Evolutionary conservation across 1,140 invertebrate species (phyloP).

Genomic region (Forficula auricularia): DNA sequence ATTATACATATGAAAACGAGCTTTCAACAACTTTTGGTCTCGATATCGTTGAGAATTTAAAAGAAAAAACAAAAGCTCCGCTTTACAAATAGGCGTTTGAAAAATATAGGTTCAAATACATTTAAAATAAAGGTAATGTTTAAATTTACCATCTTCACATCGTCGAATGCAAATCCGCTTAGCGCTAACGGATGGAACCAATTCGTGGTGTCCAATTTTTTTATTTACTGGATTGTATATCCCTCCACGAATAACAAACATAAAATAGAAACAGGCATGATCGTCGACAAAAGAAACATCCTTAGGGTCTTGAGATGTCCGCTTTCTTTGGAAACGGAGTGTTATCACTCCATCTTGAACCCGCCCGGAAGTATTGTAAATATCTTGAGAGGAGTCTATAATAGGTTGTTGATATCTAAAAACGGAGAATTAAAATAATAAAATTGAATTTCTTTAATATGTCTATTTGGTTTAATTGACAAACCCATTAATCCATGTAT

Average conservation of each 20-base stretch:
- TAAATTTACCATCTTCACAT: constrained; percentile 53
- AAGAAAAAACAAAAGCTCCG: too few species aligned
- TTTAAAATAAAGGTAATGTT: too few species aligned
- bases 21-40: too few species aligned
- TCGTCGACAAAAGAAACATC: constrained; percentile 70
- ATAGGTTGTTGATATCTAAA: constrained; percentile 29
- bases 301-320: constrained; percentile 57
- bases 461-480: constrained; percentile 23
- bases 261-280: constrained; percentile 59
- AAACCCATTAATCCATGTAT: constrained; percentile 70
- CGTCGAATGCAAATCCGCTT: constrained; percentile 68
- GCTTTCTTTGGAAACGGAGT: constrained; percentile 59
- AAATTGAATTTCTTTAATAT: background rate
- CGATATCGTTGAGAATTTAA: too few species aligned
- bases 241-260: constrained; percentile 76
- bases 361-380: constrained; percentile 47
- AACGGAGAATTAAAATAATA: constrained; percentile 15
- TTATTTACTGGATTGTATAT: constrained; percentile 66
- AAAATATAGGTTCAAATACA: too few species aligned
- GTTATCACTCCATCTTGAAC: constrained; percentile 60
- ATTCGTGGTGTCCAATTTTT: constrained; percentile 65
- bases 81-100: too few species aligned
- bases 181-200: constrained; percentile 55
- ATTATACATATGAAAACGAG: too few species aligned
- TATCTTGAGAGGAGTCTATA: constrained; percentile 58